Evolutionary conservation across 30 jellyfish, hydroid and myxozoan genomes (phyloP), one percentile per base, ranked within the genome.

Genomic region (Catostylus mosaicus): DNA sequence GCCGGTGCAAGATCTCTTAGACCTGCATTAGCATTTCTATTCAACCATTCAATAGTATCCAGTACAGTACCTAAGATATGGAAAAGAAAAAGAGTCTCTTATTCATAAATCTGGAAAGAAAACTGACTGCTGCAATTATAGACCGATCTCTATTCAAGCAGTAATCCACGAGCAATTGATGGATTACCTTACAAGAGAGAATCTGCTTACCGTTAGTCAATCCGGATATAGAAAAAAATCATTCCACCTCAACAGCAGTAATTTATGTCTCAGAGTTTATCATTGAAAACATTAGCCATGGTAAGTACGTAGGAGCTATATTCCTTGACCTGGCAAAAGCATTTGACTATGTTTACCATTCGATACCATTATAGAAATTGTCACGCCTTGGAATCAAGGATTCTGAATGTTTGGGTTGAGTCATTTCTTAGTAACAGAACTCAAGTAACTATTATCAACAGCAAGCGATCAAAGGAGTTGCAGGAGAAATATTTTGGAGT

Each of bases 321-420:
- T 73, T 73, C 29, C 84, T 47, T 20, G 84, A 73, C 84, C 71
- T 73, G 1, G 84, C 71, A 26, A 75, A 74, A 75, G 77, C 77
- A 11, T 57, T 52, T 52, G 87, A 75, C 76, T 2, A 76, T 56
- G 87, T 75, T 1, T 27, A 46, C 85, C 85, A 73, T 48, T n/a
- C n/a, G n/a, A n/a, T n/a, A n/a, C 83, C 38, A 14, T 70, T 3
- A 23, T 34, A 34, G 34, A 70, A 69, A 19, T 11, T 70, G 67
- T 9, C n/a, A n/a, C n/a, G n/a, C n/a, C n/a, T 52, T 43, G 85
- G 73, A 73, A 23, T 73, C 60, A 48, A 26, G 31, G 72, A 30
- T 20, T 24, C 85, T 48, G 80, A 67, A 67, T 30, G 63, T 51
- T 26, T 67, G 80, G 63, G 32, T 67, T 37, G 80, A 67, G 80